Base-by-base conservation (phyloP, 2,113 vertebrate species). In the Plecturocebus donacophilus region DNA sequence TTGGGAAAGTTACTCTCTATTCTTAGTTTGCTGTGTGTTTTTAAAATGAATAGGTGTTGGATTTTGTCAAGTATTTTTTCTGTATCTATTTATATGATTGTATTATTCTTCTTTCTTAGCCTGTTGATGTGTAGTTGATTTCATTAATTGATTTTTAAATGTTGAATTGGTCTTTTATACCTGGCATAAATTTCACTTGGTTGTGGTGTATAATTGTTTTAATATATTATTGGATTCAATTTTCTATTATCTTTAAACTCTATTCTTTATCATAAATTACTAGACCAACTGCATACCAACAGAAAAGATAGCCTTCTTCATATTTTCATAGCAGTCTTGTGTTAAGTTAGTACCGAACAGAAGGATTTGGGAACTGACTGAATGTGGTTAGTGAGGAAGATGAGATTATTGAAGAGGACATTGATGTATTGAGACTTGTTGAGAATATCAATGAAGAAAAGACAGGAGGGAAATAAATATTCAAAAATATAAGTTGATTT, bases 191-290 rank as follows among this genome's bases (percentile, higher is more conserved):
- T 54, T n/a, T 7, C 7, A 79, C 2, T 61, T 89, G 17, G 25
- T 70, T 83, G n/a, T 79, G 40, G 68, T 49, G 40, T 75, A 40
- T 54, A 64, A 79, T 85, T 89, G 2, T 89, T 56, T 79, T 80
- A 68, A 52, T 89, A 32, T 47, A 20, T 90, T 80, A 42, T 75
- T 64, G 12, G 32, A 64, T 85, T 32, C 11, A 38, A 91, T 85
- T 90, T 66, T 86, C 7, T 89, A 32, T 80, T 66, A 32, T 68
- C 14, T 88, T 70, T 64, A 70, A 47, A 42, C 77, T 80, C 14
- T 89, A 21, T 80, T 85, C 77, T 88, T 94, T 87, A 58, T 87
- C 52, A 73, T 80, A 83, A 92, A 13, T 97, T 90, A 90, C 13
- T 88, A 30, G 32, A 30, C 4, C 56, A 88, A 58, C 5, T 77